phyloP scores from a whole-genome alignment of 1,140 invertebrate genomes.

The Philotrypesis tridentata region DNA sequence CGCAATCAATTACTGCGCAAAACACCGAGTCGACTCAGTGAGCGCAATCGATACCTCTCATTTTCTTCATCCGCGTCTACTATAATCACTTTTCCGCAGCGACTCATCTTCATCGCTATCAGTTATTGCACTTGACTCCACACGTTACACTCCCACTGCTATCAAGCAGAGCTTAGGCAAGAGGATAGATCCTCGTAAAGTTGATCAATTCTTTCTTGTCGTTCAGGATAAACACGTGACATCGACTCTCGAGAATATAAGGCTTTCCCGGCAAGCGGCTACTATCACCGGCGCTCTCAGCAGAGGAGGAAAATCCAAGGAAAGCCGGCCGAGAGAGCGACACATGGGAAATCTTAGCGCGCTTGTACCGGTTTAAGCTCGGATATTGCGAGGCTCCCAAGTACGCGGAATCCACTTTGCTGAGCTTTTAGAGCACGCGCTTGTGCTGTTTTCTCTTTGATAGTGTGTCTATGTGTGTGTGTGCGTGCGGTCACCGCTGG shows the following conservation, averaged over 20 bases:
- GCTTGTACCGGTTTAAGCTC: constrained; percentile 31
- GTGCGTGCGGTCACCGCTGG: not conserved
- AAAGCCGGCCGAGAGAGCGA: constrained; percentile 22
- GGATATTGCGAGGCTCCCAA: not conserved
- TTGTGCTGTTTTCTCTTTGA: not conserved
- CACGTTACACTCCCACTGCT: not conserved
- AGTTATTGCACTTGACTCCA: not conserved
- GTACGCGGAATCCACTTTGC: constrained; percentile 23
- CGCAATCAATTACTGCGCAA: not conserved
- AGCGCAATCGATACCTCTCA: not conserved
- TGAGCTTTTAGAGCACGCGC: constrained; percentile 16
- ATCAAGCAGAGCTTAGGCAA: not conserved
- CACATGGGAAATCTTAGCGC: constrained; percentile 31
- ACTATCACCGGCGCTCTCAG: no score
- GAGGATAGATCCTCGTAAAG: not conserved
- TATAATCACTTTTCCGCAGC: not conserved
- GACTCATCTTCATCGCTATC: not conserved
- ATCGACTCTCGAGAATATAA: not conserved
- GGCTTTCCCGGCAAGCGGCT: no score
- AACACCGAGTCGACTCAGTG: not conserved
- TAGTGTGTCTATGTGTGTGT: not conserved
- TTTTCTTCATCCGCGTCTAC: not conserved
- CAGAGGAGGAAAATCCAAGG: not conserved
- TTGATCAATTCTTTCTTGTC: not conserved
- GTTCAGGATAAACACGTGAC: not conserved